Conservation (phyloP, 2,113 vertebrate genomes). For the Pelvicachromis taeniatus region DNA sequence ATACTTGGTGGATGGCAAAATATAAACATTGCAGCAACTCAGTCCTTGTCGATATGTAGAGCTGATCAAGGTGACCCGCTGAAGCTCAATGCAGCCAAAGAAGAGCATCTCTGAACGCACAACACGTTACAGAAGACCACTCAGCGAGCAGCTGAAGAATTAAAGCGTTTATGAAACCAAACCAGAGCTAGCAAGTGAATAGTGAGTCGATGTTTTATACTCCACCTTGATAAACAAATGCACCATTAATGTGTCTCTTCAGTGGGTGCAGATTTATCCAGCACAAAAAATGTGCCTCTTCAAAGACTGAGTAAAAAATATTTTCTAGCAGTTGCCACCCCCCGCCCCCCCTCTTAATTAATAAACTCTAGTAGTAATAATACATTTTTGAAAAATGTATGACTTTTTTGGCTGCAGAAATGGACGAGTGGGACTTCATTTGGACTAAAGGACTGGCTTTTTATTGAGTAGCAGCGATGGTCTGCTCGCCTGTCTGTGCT, state of each 20-base stretch:
- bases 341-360: neutral
- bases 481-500: neutral
- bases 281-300: neutral
- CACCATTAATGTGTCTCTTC: neutral
- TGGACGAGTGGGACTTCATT: neutral
- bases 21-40: neutral
- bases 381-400: neutral
- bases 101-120: neutral
- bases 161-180: neutral
- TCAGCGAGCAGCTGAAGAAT: neutral
- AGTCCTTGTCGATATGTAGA: neutral
- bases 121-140: neutral
- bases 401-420: neutral
- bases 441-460: neutral
- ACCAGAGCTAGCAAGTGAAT: neutral
- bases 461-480: neutral
- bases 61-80: neutral
- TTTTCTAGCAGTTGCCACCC: neutral
- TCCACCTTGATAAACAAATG: neutral
- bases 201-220: neutral
- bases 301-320: neutral
- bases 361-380: neutral
- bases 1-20: neutral
- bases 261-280: neutral
- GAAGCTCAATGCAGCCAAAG: neutral